Evolutionary conservation across 2,888 invertebrate genomes (phyloP), one percentile per base, ranked within the genome.

Genomic region (Vesta saturnalis): DNA sequence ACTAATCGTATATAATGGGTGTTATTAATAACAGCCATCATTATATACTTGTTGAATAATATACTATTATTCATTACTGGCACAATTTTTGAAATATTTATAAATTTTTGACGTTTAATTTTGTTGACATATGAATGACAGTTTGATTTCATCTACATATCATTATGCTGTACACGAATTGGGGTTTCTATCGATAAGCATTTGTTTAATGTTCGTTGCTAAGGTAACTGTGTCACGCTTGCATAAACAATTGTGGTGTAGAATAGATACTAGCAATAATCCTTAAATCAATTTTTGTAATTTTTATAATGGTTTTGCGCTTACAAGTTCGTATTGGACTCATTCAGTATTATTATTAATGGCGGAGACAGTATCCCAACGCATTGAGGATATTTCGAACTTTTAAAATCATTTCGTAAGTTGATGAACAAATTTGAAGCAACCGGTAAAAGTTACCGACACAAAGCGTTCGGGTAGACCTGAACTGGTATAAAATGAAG

Each of bases 241-340:
- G 43, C 10, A n/a, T 43, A n/a, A 43, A 43, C 14, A n/a, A 43
- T 43, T 43, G 43, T 43, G 43, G 43, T 43, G 43, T n/a, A n/a
- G n/a, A n/a, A n/a, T n/a, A n/a, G n/a, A n/a, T 43, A 43, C 14
- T 43, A 43, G 43, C 43, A 43, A 43, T 43, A 43, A n/a, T 43
- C 10, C 43, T 43, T 43, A 10, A 8, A 8, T 23, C 23, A 23
- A 23, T 23, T 23, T 23, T 23, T 23, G 23, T 8, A 23, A 23
- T 23, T 23, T 23, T 23, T 23, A 8, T 43, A 43, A 43, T 43
- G n/a, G 43, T 43, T 43, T 43, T 43, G 43, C n/a, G 5, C 10
- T n/a, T 43, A n/a, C 43, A 43, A n/a, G 2, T 43, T 43, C 43
- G 43, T 43, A 43, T 14, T 43, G 14, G 5, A n/a, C 43, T 43